phyloP scores from a whole-genome alignment of 2,888 invertebrate species.

The Cephonodes hylas region DNA sequence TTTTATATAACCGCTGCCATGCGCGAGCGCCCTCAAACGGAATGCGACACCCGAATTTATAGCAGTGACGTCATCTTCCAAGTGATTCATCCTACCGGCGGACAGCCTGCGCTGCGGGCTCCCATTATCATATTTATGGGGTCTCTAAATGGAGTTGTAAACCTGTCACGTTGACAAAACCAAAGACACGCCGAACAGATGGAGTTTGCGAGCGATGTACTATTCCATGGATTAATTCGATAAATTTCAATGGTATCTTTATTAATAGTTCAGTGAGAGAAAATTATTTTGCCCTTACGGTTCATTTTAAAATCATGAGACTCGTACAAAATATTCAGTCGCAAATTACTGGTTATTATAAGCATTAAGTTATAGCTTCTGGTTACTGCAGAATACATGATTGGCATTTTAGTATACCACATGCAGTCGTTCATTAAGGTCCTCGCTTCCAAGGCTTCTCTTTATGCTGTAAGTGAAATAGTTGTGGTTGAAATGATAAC shows the following conservation, averaged over 20 bases:
- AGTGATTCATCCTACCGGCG: conserved; percentile 62
- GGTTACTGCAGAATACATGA: no score
- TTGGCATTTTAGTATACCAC: no score
- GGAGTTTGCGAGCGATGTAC: background rate
- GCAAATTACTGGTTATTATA: no score
- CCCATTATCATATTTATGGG: conserved; percentile 22
- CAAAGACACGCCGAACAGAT: background rate
- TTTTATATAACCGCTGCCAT: conserved; percentile 68
- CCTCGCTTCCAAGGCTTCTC: no score
- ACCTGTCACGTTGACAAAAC: background rate
- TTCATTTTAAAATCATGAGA: no score
- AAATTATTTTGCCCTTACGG: no score
- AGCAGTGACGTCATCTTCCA: conserved; percentile 64
- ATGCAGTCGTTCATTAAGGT: no score
- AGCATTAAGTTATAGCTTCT: no score
- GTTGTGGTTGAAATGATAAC: background rate
- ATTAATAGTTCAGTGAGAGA: no score
- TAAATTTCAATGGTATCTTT: background rate
- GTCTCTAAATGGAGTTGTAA: conserved; percentile 6
- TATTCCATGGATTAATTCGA: background rate
- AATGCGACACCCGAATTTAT: conserved; percentile 76
- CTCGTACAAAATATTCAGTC: no score
- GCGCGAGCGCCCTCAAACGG: conserved; percentile 49
- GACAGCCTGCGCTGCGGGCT: conserved; percentile 23
- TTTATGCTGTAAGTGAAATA: background rate